Percentiles rank a stretch among this genome's conserved stretches.
Evolutionary conservation across 2,888 invertebrate genomes (phyloP).

Genomic region (Drosophila diplacantha): DNA sequence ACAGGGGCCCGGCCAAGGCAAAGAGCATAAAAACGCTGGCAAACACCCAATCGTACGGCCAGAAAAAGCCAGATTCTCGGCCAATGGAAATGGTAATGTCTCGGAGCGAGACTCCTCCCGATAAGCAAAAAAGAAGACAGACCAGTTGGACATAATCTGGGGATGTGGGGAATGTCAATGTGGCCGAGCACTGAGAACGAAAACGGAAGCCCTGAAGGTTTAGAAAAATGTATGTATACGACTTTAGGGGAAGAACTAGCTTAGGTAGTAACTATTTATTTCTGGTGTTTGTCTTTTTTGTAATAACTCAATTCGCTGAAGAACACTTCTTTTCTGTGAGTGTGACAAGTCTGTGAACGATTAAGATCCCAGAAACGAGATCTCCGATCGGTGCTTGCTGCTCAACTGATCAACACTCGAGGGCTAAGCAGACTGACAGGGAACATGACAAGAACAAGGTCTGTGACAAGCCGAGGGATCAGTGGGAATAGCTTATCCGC

Average conservation of each 20-base stretch:
- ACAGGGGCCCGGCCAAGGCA: slow-evolving; percentile 41
- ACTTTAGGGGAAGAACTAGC: neutral
- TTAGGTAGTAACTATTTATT: accelerated
- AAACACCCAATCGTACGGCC: slow-evolving; percentile 61
- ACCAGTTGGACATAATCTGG: slow-evolving; percentile 74
- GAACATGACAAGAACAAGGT: slow-evolving; percentile 61
- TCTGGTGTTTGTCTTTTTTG: too few species aligned
- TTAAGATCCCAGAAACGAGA: slow-evolving; percentile 58
- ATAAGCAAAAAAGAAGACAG: slow-evolving; percentile 31
- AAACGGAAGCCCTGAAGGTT: neutral
- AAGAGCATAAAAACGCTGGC: slow-evolving; percentile 62
- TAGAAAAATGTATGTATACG: accelerated
- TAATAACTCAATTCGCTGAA: accelerated
- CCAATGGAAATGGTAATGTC: slow-evolving; percentile 63
- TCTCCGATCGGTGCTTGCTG: slow-evolving; percentile 12
- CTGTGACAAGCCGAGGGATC: slow-evolving; percentile 38
- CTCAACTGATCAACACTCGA: slow-evolving; percentile 36
- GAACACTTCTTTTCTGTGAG: neutral
- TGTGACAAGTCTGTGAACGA: slow-evolving; percentile 19
- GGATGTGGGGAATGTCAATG: slow-evolving; percentile 69
- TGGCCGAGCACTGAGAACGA: slow-evolving; percentile 1
- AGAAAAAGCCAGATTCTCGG: slow-evolving; percentile 46
- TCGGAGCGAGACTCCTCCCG: slow-evolving; percentile 48
- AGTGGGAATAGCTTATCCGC: slow-evolving; percentile 17
- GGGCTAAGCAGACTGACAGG: slow-evolving; percentile 46